Base-by-base conservation (phyloP, 2,888 invertebrate species). In the Sinohyriopsis cumingii region DNA sequence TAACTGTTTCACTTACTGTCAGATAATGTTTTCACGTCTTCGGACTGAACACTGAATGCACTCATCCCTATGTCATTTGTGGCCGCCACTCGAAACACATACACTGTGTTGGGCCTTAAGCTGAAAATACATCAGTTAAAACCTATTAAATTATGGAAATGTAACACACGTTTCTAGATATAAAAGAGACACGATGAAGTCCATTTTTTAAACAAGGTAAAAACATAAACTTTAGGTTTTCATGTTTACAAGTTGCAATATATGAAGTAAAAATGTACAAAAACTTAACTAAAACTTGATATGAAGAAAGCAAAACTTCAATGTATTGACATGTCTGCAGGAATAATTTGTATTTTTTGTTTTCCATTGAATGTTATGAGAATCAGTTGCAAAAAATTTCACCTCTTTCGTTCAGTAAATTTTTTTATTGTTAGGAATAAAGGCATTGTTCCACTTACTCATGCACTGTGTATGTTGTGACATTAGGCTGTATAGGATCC, bases 11-110 rank as follows among this genome's bases (percentile, higher is more conserved):
- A 82, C 84, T 82, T 81, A 88, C 88, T 81, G 64, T 87, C 88
- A 68, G 84, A 82, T 65, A 80, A 67, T 7, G 89, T 89, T 45
- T 72, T 80, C 6, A 83, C 82, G 70, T 81, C 81, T 64, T 82
- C 77, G 7, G 89, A 89, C 19, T 80, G 76, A 3, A 71, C 93
- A 88, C 98, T 98, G 92, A 95, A 99, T 1, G 94, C 93, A 84
- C 98, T 97, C 0, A 95, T 95, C 0, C 98, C 98, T 69, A 98
- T 95, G 88, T 99, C 99, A 88, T 99, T 99, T 19, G 95, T 96
- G 0, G 97, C 98, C 89, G 96, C 95, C 80, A 99, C 96, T 64
- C 98, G 93, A 90, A 98, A 98, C 86, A 95, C 94, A 89, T 98
- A 98, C 0, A 93, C 93, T 0, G 96, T 96, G 88, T 94, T 95